Base-by-base conservation (phyloP, 1,140 invertebrate genomes). In the Tetragonula clypearis region DNA sequence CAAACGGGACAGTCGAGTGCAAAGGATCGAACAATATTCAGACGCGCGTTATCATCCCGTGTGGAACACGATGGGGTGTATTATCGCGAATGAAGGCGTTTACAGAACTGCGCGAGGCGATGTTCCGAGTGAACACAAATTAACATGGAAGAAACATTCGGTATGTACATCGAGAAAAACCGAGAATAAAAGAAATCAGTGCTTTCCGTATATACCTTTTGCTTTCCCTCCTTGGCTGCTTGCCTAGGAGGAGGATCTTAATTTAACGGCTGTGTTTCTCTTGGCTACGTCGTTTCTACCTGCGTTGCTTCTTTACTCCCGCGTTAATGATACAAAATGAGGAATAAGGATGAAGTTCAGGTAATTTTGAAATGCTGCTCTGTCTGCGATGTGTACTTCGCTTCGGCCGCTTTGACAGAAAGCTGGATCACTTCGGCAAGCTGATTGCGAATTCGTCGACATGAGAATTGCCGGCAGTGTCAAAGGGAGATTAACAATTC, bases 21-120 rank as follows among this genome's bases (percentile, higher is more conserved):
- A 49, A 49, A 49, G 41, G 41, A 8, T 62, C 74, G 65, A 53
- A 74, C 56, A 75, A 82, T 82, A 73, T 74, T 81, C 41, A 53
- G 11, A 74, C 19, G 23, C 53, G 19, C 30, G 19, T 53, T 62
- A 35, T 30, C 30, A 30, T 4, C 15, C 0, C 26, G 49, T 30
- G 30, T 30, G 49, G 1, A 14, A 79, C 1, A 35, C 35, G 41
- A 69, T 19, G 26, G 9, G 9, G 21, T 62, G 9, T 41, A 15
- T 17, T n/a, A 23, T 30, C 62, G 19, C n/a, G 17, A 58, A 11
- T 30, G 30, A 26, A 12, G 4, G 41, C 26, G 26, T 66, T 66
- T 26, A 30, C 30, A 11, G n/a, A 15, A 1, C 26, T 69, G 21
- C 23, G 8, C 26, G 19, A 55, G 72, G 14, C 8, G 6, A 49